Evolutionary conservation across 2,888 invertebrate genomes (phyloP), one percentile per base, ranked within the genome.

Genomic region (Erebia aethiops): DNA sequence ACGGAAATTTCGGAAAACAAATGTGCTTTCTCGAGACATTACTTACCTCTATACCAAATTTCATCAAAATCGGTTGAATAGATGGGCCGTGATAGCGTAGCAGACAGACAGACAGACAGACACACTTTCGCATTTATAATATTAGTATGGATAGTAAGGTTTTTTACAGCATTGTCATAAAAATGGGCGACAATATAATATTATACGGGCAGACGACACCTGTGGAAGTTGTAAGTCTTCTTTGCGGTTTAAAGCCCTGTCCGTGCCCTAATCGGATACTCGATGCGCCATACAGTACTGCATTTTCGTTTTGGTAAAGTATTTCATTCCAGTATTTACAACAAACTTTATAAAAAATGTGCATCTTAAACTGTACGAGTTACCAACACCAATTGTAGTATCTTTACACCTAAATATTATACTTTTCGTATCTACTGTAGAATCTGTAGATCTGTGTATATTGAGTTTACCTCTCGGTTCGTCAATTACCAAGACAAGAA

Each of bases 211-310:
- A 87, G 89, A 88, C 84, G 88, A 90, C 90, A 90, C 90, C 88
- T 89, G 90, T 79, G 81, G 84, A 82, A 80, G 81, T 91, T 89
- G 90, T 92, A 90, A 81, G 93, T 82, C 92, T 93, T 93, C 92
- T 82, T 80, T 90, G 91, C 82, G 92, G 92, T 92, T 79, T 81
- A 69, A 60, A 72, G 71, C 51, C 76, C 70, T 70, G 74, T 67
- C 71, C 52, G 69, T 74, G 76, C 78, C 79, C 75, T 69, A 75
- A 71, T 72, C 69, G 67, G 70, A 71, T 68, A 67, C 67, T 61
- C 65, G n/a, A 49, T 62, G 66, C 71, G 69, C 51, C 70, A 61
- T 69, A 69, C 67, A 71, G 57, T 74, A 11, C 61, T 13, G 26
- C 21, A 35, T 7, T 43, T 49, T 14, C n/a, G 56, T 26, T 64